Evolutionary conservation across 2,113 vertebrate genomes (phyloP).

Genomic region (Prietella phreatophila): DNA sequence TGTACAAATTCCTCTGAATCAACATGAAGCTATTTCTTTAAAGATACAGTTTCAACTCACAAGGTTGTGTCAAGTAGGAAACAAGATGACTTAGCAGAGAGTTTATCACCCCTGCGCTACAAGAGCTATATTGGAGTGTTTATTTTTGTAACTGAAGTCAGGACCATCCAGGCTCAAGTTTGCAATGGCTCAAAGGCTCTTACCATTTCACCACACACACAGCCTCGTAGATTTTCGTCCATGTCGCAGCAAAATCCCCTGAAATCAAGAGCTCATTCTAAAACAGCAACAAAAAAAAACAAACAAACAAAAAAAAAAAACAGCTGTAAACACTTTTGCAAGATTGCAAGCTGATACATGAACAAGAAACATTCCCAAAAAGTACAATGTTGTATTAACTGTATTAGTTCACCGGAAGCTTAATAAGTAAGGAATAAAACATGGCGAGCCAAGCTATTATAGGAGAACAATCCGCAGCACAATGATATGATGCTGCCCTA

Average conservation of each 20-base stretch:
- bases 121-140: conserved; percentile 34
- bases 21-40: conserved; percentile 12
- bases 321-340: not conserved
- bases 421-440: not conserved
- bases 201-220: conserved; percentile 92
- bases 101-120: conserved; percentile 26
- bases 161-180: conserved; percentile 3
- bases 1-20: not conserved
- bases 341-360: not conserved
- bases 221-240: conserved; percentile 80
- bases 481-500: not conserved
- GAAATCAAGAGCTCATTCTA: conserved; percentile 90
- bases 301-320: not conserved
- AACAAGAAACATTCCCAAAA: not conserved
- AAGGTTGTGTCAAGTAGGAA: conserved; percentile 30
- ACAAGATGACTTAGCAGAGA: conserved; percentile 35
- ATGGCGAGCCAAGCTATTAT: not conserved
- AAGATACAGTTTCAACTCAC: not conserved
- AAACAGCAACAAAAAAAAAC: conserved; percentile 38
- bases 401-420: not conserved
- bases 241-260: conserved; percentile 80
- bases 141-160: conserved; percentile 12
- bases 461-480: not conserved
- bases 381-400: not conserved
- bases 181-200: conserved; percentile 55